Evolutionary conservation across 2,797 vertebrate genomes (phyloP), one percentile per base, ranked within the genome.

Genomic region (Rhabdomys pumilio): DNA sequence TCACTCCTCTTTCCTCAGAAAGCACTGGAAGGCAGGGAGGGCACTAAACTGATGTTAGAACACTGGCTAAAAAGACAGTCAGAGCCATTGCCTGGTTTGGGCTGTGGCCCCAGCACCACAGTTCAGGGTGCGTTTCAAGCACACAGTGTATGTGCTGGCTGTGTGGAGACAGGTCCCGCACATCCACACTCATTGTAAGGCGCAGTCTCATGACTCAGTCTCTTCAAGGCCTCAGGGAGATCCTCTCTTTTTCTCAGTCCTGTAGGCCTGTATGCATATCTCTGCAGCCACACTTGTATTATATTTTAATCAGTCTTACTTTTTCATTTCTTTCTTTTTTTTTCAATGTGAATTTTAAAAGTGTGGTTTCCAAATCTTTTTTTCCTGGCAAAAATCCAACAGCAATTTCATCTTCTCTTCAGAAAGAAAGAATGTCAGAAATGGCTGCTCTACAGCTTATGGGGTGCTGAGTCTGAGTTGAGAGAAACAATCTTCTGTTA

Each of bases 141-240:
- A 83, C 95, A 85, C 17, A 72, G 80, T 82, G 19, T 94, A 67
- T 67, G n/a, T 95, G 96, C 96, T 95, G 96, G 96, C 95, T 91
- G n/a, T 38, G 77, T 85, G 96, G 95, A 97, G 94, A 93, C 85
- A 75, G 82, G 88, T 89, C 97, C 86, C 93, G 91, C 96, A 59
- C 57, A 50, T 55, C 77, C 77, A 53, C 50, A 95, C 96, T 97
- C 97, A 91, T 96, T 95, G 91, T 94, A 95, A 88, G 38, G 77
- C 75, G 95, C 93, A 96, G 67, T 44, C 85, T 96, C 96, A 91
- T 61, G 88, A 97, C 97, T 97, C 93, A 90, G n/a, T 92, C 67
- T 91, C 89, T 90, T 59, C 92, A 96, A 50, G 59, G 77, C 8
- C 17, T 57, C 89, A 73, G 95, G 41, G 11, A 44, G 41, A 2